Base-by-base conservation (phyloP, 2,113 vertebrate species). In the Sylvietta virens region DNA sequence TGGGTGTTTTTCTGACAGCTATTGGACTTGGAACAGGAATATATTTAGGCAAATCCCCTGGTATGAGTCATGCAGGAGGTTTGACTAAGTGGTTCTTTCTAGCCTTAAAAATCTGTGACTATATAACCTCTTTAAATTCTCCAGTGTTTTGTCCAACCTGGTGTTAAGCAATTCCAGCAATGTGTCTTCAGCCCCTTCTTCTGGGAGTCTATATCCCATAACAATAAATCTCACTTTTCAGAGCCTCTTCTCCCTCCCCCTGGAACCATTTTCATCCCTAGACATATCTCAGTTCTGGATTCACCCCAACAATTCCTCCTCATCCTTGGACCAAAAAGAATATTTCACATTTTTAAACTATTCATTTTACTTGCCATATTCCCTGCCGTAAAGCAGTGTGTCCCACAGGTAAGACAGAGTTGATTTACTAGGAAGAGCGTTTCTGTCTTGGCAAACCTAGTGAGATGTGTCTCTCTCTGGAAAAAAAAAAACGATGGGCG, bases 151-250 rank as follows among this genome's bases (percentile, higher is more conserved):
- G 86, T 94, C 56, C 71, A 88, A 62, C 27, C 42, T 77, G 17
- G 21, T 93, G 86, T 83, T 86, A 92, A 95, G 58, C 58, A 90
- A 90, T 78, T 92, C 67, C 76, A 93, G 62, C 30, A 86, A 57
- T 35, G 35, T 42, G 58, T 83, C 88, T 93, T 92, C 88, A 92
- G 20, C 10, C 16, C 7, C 18, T 83, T 94, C 88, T 62, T 92
- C 56, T 83, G 64, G 90, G 86, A 93, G 27, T 27, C 47, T 50
- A 22, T 50, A 73, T 90, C 88, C 88, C 86, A 86, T 50, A 0
- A 1, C 78, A 77, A 94, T 94, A 93, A 93, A 96, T 95, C 60
- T 90, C 67, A 28, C 27, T 78, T 30, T 28, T 88, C 42, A 77
- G 62, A 83, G 35, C 11, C 50, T 92, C 62, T 88, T 77, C 39